Evolutionary conservation across 2,797 vertebrate genomes (phyloP).

Genomic region (Anabas testudineus): DNA sequence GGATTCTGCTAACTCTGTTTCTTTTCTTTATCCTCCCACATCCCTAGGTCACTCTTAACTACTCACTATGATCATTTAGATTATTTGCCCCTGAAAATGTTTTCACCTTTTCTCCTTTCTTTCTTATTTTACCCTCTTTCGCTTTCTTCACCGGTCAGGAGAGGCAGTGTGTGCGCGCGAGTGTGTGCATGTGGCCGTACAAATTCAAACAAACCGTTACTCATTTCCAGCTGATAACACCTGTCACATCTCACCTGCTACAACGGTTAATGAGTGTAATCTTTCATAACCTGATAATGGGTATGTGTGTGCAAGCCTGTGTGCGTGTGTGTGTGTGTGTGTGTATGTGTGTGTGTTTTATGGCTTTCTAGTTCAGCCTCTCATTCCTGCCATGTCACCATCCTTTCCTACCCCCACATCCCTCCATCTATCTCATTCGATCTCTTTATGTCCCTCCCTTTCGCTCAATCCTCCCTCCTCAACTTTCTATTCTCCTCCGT

Average conservation of each 20-base stretch:
- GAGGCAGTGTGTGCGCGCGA: neutral
- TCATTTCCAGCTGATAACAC: constrained; percentile 78
- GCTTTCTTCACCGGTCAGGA: constrained; percentile 33
- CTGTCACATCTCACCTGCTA: constrained; percentile 78
- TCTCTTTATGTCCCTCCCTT: constrained; percentile 34
- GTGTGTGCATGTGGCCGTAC: constrained; percentile 31
- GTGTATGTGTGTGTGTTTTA: neutral
- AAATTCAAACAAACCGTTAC: constrained; percentile 63
- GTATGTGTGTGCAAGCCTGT: constrained; percentile 20
- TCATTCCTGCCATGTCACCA: constrained; percentile 16
- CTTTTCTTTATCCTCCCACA: constrained; percentile 32
- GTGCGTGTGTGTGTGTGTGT: constrained; percentile 1
- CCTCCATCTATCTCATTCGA: constrained; percentile 41
- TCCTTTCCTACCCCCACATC: constrained; percentile 33
- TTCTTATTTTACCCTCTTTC: constrained; percentile 36
- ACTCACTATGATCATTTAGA: constrained; percentile 69
- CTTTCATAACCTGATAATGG: constrained; percentile 77
- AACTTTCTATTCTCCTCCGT: constrained; percentile 17
- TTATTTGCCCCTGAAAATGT: constrained; percentile 49
- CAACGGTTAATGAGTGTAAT: constrained; percentile 78
- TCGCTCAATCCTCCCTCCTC: constrained; percentile 26
- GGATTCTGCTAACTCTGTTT: constrained; percentile 62
- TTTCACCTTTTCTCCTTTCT: constrained; percentile 51
- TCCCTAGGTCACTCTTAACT: constrained; percentile 46
- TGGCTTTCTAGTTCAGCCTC: constrained; percentile 21